A percentile compares a stretch with the other conserved stretches of the same genome.
Conservation (phyloP, 2,888 invertebrate species). For the Acanthosepion pharaonis region DNA sequence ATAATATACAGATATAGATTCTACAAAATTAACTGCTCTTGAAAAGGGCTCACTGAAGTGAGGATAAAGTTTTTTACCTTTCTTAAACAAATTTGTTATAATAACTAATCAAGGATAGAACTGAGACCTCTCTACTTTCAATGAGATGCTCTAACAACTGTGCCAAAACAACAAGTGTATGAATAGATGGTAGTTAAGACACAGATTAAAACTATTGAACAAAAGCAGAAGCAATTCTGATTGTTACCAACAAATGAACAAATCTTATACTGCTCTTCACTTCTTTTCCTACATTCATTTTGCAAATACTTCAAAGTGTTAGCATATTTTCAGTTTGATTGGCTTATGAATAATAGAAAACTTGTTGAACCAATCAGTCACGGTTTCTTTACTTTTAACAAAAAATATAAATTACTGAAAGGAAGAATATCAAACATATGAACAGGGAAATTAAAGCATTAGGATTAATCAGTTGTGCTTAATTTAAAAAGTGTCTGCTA, state of each 20-base stretch:
- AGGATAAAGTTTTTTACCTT: too few species aligned
- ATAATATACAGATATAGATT: too few species aligned
- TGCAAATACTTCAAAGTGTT: not conserved
- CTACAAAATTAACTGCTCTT: too few species aligned
- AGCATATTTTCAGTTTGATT: not conserved
- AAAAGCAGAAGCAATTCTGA: not conserved
- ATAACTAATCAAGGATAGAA: too few species aligned
- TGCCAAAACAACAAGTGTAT: not conserved
- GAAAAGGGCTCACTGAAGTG: too few species aligned
- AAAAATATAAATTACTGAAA: not conserved
- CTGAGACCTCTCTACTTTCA: too few species aligned
- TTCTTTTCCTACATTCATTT: not conserved
- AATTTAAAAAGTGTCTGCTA: not conserved
- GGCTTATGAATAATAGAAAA: not conserved
- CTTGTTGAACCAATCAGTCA: not conserved
- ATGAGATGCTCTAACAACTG: not conserved
- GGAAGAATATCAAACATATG: not conserved
- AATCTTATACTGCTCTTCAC: not conserved
- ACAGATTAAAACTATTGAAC: not conserved
- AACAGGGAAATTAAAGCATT: not conserved
- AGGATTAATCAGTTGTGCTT: not conserved
- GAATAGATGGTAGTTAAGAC: not conserved
- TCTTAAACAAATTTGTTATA: too few species aligned
- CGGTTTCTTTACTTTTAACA: not conserved
- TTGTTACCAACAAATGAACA: not conserved